These are phyloP conservation scores for Suillia variegata DNA, from an alignment of 2,888 invertebrate species.

Conservation along the genomic window DNA sequence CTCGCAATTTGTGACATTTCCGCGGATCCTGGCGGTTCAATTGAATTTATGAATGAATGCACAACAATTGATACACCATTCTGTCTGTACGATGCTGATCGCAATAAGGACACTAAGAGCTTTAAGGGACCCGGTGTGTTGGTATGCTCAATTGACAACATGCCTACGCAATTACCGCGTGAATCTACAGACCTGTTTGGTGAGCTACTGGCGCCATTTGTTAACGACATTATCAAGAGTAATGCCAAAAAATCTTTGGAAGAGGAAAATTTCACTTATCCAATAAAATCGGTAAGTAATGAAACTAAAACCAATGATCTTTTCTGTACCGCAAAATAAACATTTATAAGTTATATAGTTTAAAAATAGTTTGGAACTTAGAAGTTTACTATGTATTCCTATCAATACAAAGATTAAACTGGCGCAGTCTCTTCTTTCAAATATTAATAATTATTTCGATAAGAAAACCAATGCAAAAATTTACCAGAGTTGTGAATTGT, in stretches of 20 bases:
- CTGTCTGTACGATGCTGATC: conserved; percentile 98
- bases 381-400: no score
- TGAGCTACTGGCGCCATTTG: conserved; percentile 85
- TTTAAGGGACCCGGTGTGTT: conserved; percentile 96
- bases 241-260: conserved; percentile 81
- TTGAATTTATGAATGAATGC: conserved; percentile 99
- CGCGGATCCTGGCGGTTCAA: conserved; percentile 97
- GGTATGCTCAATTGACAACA: conserved; percentile 99
- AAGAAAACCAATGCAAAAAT: no score
- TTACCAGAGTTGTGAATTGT: no score
- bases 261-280: conserved; percentile 70
- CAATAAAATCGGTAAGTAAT: conserved; percentile 55
- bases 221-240: conserved; percentile 84
- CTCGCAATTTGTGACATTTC: conserved; percentile 97
- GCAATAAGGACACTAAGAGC: conserved; percentile 94
- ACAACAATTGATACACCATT: conserved; percentile 99
- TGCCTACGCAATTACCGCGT: conserved; percentile 98
- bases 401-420: no score
- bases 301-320: not conserved
- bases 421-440: no score
- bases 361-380: no score
- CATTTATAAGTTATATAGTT: no score
- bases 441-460: no score
- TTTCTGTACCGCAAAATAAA: no score
- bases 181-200: conserved; percentile 99